These are phyloP conservation scores for Microctonus hyperodae DNA, from an alignment of 2,888 invertebrate species.

Conservation along the genomic window DNA sequence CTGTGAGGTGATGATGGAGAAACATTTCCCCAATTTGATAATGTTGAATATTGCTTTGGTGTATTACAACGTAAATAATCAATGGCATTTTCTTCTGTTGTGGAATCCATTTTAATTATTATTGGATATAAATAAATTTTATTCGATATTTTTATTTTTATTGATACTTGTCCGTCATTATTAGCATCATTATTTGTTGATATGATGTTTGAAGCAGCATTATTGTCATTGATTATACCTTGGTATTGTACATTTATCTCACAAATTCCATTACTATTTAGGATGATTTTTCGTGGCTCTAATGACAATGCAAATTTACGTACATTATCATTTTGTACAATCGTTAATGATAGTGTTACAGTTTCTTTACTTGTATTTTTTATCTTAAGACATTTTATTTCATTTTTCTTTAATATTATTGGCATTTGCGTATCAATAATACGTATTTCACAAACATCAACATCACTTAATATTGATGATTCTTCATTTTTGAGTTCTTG, in stretches of 20 bases:
- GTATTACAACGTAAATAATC: slow-evolving; percentile 55
- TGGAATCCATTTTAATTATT: slow-evolving; percentile 35
- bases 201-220: background rate
- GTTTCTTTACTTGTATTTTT: slow-evolving; percentile 48
- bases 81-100: slow-evolving; percentile 35
- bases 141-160: slow-evolving; percentile 46
- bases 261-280: slow-evolving; percentile 41
- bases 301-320: slow-evolving; percentile 44
- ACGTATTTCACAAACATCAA: background rate
- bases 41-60: slow-evolving; percentile 51
- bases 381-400: slow-evolving; percentile 47
- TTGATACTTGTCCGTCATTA: slow-evolving; percentile 42
- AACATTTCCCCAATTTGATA: background rate
- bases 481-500: slow-evolving; percentile 27
- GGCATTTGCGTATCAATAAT: slow-evolving; percentile 47
- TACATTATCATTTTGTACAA: slow-evolving; percentile 42
- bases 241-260: slow-evolving; percentile 12
- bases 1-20: slow-evolving; percentile 27
- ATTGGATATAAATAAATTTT: slow-evolving; percentile 47
- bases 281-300: slow-evolving; percentile 43
- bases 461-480: slow-evolving; percentile 34
- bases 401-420: slow-evolving; percentile 43
- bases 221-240: background rate
- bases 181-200: background rate
- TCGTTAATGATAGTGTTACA: slow-evolving; percentile 38